Percentiles rank a stretch among this genome's conserved stretches.
Evolutionary conservation across 1,140 invertebrate species (phyloP).

Genomic region (Agrypnia vestita): DNA sequence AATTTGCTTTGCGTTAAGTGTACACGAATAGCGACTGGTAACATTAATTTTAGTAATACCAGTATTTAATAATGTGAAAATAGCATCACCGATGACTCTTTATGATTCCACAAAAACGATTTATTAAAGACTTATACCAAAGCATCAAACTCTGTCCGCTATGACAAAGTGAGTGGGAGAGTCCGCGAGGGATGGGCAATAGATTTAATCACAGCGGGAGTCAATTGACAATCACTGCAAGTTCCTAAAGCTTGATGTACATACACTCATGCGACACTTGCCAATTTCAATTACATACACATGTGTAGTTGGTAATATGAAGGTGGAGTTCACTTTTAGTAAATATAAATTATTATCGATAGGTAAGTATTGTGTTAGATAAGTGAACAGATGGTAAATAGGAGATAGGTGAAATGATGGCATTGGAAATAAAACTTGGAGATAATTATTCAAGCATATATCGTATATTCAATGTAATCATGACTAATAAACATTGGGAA

Average conservation of each 20-base stretch:
- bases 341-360: too few species aligned
- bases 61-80: neutral
- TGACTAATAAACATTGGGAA: slow-evolving; percentile 62
- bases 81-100: slow-evolving; percentile 15
- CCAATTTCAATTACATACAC: too few species aligned
- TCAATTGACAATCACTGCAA: too few species aligned
- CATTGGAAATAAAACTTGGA: slow-evolving; percentile 55
- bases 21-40: slow-evolving; percentile 19
- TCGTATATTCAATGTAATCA: slow-evolving; percentile 63
- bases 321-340: too few species aligned
- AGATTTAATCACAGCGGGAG: too few species aligned
- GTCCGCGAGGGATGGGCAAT: too few species aligned
- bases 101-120: slow-evolving; percentile 1
- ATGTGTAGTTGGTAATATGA: too few species aligned
- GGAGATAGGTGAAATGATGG: neutral
- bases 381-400: neutral
- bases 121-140: neutral
- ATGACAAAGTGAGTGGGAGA: too few species aligned
- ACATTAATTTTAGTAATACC: slow-evolving; percentile 18
- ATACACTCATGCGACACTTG: too few species aligned
- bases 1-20: slow-evolving; percentile 7
- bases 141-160: too few species aligned
- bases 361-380: neutral
- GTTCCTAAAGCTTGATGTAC: too few species aligned
- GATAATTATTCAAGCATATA: slow-evolving; percentile 61